A percentile compares a stretch with the other conserved stretches of the same genome.
phyloP scores from a whole-genome alignment of 2,888 invertebrate genomes.

The Phlogophora meticulosa region DNA sequence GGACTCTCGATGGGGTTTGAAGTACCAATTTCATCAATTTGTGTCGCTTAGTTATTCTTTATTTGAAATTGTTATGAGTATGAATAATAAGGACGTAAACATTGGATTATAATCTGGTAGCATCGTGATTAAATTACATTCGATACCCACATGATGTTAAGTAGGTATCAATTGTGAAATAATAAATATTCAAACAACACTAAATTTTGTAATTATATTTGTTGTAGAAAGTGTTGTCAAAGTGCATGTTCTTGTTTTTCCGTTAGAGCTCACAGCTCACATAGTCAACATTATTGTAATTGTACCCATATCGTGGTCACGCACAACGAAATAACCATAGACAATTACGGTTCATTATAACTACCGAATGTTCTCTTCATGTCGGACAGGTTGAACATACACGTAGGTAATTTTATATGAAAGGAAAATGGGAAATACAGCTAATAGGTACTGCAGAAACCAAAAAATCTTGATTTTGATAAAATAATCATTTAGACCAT shows the following conservation, averaged over 20 bases:
- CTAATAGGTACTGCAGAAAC: neutral
- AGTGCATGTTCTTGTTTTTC: constrained; percentile 47
- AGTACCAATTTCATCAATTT: constrained; percentile 81
- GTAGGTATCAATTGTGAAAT: constrained; percentile 46
- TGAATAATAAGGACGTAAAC: constrained; percentile 52
- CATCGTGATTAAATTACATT: constrained; percentile 51
- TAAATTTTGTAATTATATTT: constrained; percentile 35
- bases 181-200: constrained; percentile 58
- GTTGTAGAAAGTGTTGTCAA: constrained; percentile 48
- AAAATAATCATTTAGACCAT: neutral
- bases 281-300: constrained; percentile 66
- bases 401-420: constrained; percentile 22
- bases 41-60: constrained; percentile 71
- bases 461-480: neutral
- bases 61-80: constrained; percentile 46
- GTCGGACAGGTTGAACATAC: constrained; percentile 47
- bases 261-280: constrained; percentile 49
- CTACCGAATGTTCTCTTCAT: constrained; percentile 63
- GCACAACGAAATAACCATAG: constrained; percentile 64
- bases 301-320: constrained; percentile 65
- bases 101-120: constrained; percentile 33
- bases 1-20: constrained; percentile 70
- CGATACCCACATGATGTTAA: constrained; percentile 58
- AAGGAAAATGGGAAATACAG: constrained; percentile 2
- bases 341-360: constrained; percentile 66